Base-by-base conservation (phyloP, 2,113 vertebrate species). In the Pipra filicauda region DNA sequence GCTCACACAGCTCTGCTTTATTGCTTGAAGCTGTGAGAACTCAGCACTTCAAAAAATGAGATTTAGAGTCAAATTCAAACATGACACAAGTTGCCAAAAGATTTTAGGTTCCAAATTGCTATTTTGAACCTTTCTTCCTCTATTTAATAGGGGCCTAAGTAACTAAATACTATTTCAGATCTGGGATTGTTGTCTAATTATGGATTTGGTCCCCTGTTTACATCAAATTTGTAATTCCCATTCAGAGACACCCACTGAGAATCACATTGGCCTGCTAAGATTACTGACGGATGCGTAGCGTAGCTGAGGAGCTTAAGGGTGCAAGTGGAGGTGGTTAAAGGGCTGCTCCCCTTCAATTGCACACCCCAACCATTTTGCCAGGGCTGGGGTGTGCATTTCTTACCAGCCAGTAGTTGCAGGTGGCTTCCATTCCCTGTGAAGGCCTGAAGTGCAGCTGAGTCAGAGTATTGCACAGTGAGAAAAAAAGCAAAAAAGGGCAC, bases 221-320 rank as follows among this genome's bases (percentile, higher is more conserved):
- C 28, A n/a, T 69, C 20, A 39, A 51, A 65, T 85, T 2, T 59
- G 12, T 76, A 66, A 74, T 55, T 83, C n/a, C 11, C 4, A 0
- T 31, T 73, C 31, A 71, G 83, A 43, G 55, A 83, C 61, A 65
- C 24, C 14, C 61, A 37, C 39, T 24, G 70, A 64, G 51, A 39
- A 41, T 31, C 58, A 13, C 67, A 37, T 4, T 54, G 31, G 28
- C 39, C 65, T 87, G 46, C 26, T 27, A 23, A 46, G 83, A 37
- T 46, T 89, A 4, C 73, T 65, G 70, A 13, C 0, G 1, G 61
- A 46, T 77, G 80, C n/a, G 54, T n/a, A 19, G 19, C 0, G 1
- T n/a, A 20, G 35, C 54, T 1, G 0, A 66, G 52, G 73, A n/a
- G 16, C 67, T 73, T 5, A 28, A 2, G 11, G 30, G 15, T 44